These are phyloP conservation scores for Porites cylindrica DNA, from an alignment of 92 coral and sea anemone genomes.

Conservation along the genomic window DNA sequence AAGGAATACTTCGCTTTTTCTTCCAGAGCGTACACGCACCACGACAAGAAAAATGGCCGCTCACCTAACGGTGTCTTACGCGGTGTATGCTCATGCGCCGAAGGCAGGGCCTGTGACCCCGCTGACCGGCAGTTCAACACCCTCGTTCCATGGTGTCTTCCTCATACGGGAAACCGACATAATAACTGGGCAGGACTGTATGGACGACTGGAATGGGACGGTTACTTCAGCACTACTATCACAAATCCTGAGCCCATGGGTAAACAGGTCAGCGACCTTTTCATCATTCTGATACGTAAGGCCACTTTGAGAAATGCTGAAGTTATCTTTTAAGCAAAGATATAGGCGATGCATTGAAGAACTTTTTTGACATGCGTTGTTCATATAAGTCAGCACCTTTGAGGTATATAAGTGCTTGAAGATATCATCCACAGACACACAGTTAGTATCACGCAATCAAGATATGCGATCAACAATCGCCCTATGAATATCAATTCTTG, in stretches of 20 bases:
- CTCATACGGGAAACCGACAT: constrained; percentile 99
- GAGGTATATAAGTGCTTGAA: too few relatives aligned
- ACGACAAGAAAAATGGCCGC: constrained; percentile 92
- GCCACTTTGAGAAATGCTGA: too few relatives aligned
- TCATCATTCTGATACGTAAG: not conserved
- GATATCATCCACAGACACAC: too few relatives aligned
- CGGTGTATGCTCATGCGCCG: constrained; percentile 99
- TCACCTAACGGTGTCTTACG: constrained; percentile 80
- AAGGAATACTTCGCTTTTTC: not conserved
- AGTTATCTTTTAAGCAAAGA: too few relatives aligned
- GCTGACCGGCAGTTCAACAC: constrained; percentile 97
- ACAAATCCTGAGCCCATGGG: constrained; percentile 99
- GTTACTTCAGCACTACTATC: constrained; percentile 96
- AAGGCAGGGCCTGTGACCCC: constrained; percentile 93
- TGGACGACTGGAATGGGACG: constrained; percentile 99
- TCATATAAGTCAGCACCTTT: too few relatives aligned
- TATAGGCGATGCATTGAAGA: too few relatives aligned
- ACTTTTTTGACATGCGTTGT: too few relatives aligned
- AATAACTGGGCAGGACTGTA: constrained; percentile 99
- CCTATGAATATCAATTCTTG: too few relatives aligned
- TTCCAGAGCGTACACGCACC: constrained; percentile 85
- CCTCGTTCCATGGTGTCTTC: constrained; percentile 97
- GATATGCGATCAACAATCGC: too few relatives aligned
- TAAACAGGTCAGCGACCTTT: constrained; percentile 79
- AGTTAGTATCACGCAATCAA: too few relatives aligned